Evolutionary conservation across 2,888 invertebrate species (phyloP).

Genomic region (Leucania comma): DNA sequence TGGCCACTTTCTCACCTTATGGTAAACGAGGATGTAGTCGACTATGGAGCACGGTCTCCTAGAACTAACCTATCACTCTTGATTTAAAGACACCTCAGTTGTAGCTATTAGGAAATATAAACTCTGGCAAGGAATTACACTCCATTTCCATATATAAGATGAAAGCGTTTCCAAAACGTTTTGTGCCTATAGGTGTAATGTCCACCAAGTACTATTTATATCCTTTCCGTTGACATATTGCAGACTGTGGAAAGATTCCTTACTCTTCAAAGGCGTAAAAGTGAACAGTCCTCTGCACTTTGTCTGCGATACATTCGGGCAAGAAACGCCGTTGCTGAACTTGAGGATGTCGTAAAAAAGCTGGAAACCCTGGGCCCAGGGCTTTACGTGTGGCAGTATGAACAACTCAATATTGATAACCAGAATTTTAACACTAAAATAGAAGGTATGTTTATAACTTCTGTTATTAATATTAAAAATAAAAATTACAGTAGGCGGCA

Average conservation of each 20-base stretch:
- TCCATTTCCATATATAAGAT: too few species aligned
- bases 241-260: constrained; percentile 82
- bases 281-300: constrained; percentile 81
- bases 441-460: constrained; percentile 77
- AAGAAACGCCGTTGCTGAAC: constrained; percentile 83
- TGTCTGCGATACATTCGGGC: constrained; percentile 83
- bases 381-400: constrained; percentile 85
- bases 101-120: too few species aligned
- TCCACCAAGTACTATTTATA: too few species aligned
- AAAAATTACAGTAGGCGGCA: too few species aligned
- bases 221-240: neutral
- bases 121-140: too few species aligned
- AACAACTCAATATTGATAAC: constrained; percentile 83
- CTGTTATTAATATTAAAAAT: too few species aligned
- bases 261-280: constrained; percentile 81
- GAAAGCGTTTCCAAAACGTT: neutral
- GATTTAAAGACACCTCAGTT: too few species aligned
- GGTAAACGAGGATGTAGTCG: neutral
- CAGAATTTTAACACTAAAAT: constrained; percentile 84
- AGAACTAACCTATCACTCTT: too few species aligned
- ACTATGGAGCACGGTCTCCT: too few species aligned
- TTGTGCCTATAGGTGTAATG: too few species aligned
- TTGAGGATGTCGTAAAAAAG: constrained; percentile 80
- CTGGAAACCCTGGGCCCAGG: constrained; percentile 85
- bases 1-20: neutral